Base-by-base conservation (phyloP, 2,888 invertebrate species). In the Platycheirus rosarum region DNA sequence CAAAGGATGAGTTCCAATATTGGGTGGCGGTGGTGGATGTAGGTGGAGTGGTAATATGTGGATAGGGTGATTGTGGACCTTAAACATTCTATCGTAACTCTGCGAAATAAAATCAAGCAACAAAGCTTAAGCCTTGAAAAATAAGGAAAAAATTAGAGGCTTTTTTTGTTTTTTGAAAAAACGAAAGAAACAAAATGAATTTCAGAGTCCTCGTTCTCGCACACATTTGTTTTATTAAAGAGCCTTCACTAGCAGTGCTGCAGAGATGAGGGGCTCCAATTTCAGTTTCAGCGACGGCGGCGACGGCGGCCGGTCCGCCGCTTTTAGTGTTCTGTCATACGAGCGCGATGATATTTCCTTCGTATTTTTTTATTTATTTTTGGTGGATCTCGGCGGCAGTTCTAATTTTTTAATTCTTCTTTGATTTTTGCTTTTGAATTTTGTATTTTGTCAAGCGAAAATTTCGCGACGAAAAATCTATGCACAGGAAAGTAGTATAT, bases 371-470 rank as follows among this genome's bases (percentile, higher is more conserved):
- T 51, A 37, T 49, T 55, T 70, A 62, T 66, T 46, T 49, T 55
- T 55, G 65, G 49, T 18, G 62, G 55, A 82, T 82, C 63, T 68
- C 82, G 62, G 65, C 37, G 23, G 51, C 26, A 60, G 57, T 82
- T 32, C 77, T 82, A 82, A 82, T 77, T 82, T 82, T 82, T 82
- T 77, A 82, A 82, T 82, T 82, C 68, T 82, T 77, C 82, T 82
- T 82, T 82, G 82, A 82, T 82, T 82, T 82, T 73, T 48, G 82
- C 63, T 63, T 82, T 82, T 77, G 71, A 82, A 82, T 82, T 82
- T 77, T 77, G 77, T 82, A 73, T 77, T 82, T 77, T 82, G 77
- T 77, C 82, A 82, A 77, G 77, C 82, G 71, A 82, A 82, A 16
- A 82, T 77, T 82, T 82, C 73, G 82, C 82, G 77, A 77, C 77